These are phyloP conservation scores for Gryllus longicercus DNA, from an alignment of 2,888 invertebrate genomes.

Conservation along the genomic window DNA sequence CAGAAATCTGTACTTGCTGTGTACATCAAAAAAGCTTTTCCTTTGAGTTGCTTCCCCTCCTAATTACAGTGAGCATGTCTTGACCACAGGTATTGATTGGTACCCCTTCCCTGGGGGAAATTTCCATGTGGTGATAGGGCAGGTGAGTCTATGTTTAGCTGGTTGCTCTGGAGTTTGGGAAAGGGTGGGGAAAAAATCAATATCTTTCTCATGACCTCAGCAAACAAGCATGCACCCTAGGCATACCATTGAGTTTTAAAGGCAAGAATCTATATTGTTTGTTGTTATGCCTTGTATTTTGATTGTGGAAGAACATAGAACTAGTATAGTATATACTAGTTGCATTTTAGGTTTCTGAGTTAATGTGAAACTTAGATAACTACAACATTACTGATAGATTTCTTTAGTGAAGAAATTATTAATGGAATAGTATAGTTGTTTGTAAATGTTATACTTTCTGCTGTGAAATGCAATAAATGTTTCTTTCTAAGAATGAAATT, in stretches of 20 bases:
- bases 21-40: background rate
- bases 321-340: too few species aligned
- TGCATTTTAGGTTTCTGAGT: too few species aligned
- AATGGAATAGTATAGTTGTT: too few species aligned
- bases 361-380: too few species aligned
- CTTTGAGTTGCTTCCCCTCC: background rate
- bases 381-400: too few species aligned
- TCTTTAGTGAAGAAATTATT: too few species aligned
- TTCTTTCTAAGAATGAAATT: too few species aligned
- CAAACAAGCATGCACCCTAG: conserved; percentile 1
- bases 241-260: conserved; percentile 3
- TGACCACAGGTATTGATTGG: background rate
- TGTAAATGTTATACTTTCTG: too few species aligned
- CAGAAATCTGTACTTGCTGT: background rate
- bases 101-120: conserved; percentile 5
- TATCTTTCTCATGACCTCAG: background rate
- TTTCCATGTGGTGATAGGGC: background rate
- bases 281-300: too few species aligned
- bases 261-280: conserved; percentile 7
- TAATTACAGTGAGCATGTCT: background rate
- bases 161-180: conserved; percentile 1
- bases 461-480: too few species aligned
- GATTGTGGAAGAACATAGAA: too few species aligned
- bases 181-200: background rate
- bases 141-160: conserved; percentile 17